Base-by-base conservation (phyloP, 1,140 invertebrate genomes). In the Leptoteleia sp. region DNA sequence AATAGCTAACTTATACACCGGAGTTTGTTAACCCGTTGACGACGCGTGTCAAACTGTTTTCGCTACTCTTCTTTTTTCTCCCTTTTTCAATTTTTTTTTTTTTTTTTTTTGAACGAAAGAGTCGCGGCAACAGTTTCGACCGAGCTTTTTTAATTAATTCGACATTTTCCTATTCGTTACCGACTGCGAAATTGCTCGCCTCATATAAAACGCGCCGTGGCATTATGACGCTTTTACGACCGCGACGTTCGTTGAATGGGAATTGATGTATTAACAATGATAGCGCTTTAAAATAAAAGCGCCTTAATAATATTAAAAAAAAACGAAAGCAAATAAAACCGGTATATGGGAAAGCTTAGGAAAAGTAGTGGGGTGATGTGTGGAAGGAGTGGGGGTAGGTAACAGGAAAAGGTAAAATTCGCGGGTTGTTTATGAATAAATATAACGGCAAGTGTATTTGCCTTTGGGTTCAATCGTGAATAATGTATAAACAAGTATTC, bases 71-170 rank as follows among this genome's bases (percentile, higher is more conserved):
- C 16, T 16, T 6, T 16, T 6, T 25, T 25, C 22, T 6, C 22
- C 22, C 22, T 25, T n/a, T n/a, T n/a, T n/a, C n/a, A n/a, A n/a
- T n/a, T n/a, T n/a, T n/a, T n/a, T n/a, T n/a, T n/a, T n/a, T n/a
- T n/a, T n/a, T n/a, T n/a, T n/a, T n/a, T n/a, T n/a, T n/a, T n/a
- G n/a, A n/a, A 38, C 22, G 31, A 57, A 17, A 59, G 15, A 54
- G 42, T 29, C 19, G 29, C 52, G 35, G 19, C 13, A 48, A 62
- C 48, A 27, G 50, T 76, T 45, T 55, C 54, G 37, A 54, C 54
- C 27, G 33, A 54, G 61, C 40, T 52, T 72, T 76, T 78, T 67
- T 72, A 78, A 78, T 78, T 78, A 78, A 78, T 78, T 62, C 54
- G 33, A 50, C 38, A 38, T 72, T 71, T 72, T 52, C 52, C 54